These are phyloP conservation scores for Epinephelus moara DNA, from an alignment of 2,113 vertebrate genomes.

Conservation along the genomic window DNA sequence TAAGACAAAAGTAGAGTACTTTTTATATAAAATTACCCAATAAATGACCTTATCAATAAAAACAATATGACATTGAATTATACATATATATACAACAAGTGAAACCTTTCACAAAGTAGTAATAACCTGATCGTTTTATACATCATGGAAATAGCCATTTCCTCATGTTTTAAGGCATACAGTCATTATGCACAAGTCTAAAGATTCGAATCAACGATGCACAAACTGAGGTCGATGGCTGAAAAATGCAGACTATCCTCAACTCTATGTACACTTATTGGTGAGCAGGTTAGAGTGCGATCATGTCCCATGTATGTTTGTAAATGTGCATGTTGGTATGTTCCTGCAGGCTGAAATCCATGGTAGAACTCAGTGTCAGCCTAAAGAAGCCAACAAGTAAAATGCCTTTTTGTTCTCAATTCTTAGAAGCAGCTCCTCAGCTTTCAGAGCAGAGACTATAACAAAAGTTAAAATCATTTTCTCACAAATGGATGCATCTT, in stretches of 20 bases:
- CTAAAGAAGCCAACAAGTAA: not conserved
- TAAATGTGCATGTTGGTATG: conserved; percentile 22
- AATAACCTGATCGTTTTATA: conserved; percentile 65
- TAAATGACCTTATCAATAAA: conserved; percentile 29
- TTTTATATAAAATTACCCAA: conserved; percentile 44
- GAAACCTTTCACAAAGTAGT: conserved; percentile 48
- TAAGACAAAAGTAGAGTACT: conserved; percentile 34
- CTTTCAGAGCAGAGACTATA: not conserved
- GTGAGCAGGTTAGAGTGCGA: not conserved
- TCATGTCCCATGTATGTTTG: not conserved
- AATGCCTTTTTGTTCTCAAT: not conserved
- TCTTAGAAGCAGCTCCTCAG: not conserved
- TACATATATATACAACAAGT: conserved; percentile 48
- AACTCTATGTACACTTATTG: conserved; percentile 52
- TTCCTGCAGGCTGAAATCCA: conserved; percentile 25
- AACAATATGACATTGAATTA: conserved; percentile 40
- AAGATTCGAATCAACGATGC: conserved; percentile 24
- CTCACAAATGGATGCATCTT: conserved; percentile 9
- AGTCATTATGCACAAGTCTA: conserved; percentile 60
- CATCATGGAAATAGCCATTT: conserved; percentile 60
- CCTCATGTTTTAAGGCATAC: conserved; percentile 73
- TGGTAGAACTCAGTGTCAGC: not conserved
- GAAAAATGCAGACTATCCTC: conserved; percentile 24
- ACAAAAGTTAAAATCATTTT: conserved; percentile 3
- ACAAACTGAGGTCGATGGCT: conserved; percentile 40